Evolutionary conservation across 2,113 vertebrate species (phyloP), one percentile per base, ranked within the genome.

Genomic region (Irena cyanogastra): DNA sequence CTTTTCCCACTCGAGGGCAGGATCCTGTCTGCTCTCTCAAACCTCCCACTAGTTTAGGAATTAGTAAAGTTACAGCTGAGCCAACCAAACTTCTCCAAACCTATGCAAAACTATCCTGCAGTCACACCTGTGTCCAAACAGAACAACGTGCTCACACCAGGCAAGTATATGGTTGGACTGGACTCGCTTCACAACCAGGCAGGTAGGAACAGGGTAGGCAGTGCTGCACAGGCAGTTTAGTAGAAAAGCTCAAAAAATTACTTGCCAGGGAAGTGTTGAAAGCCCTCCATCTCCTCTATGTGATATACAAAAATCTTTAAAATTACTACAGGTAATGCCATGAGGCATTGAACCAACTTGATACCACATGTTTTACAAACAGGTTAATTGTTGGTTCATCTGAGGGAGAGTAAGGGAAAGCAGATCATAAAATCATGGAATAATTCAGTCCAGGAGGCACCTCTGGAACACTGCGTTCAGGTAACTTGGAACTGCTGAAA

Each of bases 171-270:
- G 1, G 16, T 8, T 30, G 82, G n/a, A 54, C 61, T 8, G 27
- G 21, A 19, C 37, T 28, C 0, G 0, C 17, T 37, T 66, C 0
- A 4, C 31, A n/a, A 17, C 13, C 0, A 0, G 70, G 37, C 57
- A 68, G 33, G 41, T 14, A 78, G 44, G 56, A 81, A 37, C 0
- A 1, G 33, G 12, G 42, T 4, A 19, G 37, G n/a, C 27, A 47
- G 27, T 14, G 45, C 44, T 53, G 45, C 59, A 23, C 0, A 4
- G 59, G 30, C 47, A 56, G 14, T 39, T 54, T 3, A 41, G 17
- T 15, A 42, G 56, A 53, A 79, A 76, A 53, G 6, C 44, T 26
- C 1, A 1, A 31, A 59, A 57, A 74, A 59, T 4, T 17, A 44
- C 44, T 61, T 63, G 33, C 24, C 27, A n/a, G 19, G 19, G 20